Conservation (phyloP, 2,888 invertebrate species). For the Drosophila nr. perissopoda region DNA sequence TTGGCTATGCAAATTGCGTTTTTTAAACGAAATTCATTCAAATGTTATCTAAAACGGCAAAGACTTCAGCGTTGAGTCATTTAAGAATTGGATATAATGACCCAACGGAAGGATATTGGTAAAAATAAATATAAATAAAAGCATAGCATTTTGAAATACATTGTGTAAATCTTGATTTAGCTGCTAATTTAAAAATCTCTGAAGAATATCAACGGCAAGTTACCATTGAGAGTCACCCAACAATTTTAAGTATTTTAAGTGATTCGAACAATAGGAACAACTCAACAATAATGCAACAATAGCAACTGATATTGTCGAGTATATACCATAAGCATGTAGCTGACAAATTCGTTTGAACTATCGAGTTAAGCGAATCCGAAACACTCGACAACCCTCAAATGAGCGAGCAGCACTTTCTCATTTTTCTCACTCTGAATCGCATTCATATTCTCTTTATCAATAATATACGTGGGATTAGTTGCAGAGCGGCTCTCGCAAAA, state of each 20-base stretch:
- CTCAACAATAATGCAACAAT: slow-evolving; percentile 4
- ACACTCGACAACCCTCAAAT: slow-evolving; percentile 46
- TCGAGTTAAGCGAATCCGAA: slow-evolving; percentile 1
- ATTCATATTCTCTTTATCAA: slow-evolving; percentile 6
- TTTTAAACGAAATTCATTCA: neutral
- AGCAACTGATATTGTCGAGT: neutral
- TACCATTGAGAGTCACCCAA: neutral
- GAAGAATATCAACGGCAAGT: neutral
- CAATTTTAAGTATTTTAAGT: neutral
- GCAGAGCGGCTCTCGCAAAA: slow-evolving; percentile 19
- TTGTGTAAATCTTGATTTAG: neutral
- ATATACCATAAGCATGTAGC: neutral
- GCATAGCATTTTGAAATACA: neutral
- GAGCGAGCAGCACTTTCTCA: slow-evolving; percentile 11
- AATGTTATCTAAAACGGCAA: neutral
- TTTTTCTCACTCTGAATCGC: neutral
- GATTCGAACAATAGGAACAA: neutral
- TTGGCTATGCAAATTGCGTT: neutral
- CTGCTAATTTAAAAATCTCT: neutral
- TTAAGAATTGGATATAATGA: neutral
- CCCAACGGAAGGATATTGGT: neutral
- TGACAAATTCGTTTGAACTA: slow-evolving; percentile 10
- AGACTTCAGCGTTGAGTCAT: neutral
- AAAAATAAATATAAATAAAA: neutral
- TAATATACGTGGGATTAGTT: slow-evolving; percentile 30